Evolutionary conservation across 2,113 vertebrate genomes (phyloP), one percentile per base, ranked within the genome.

Genomic region (Aix galericulata): DNA sequence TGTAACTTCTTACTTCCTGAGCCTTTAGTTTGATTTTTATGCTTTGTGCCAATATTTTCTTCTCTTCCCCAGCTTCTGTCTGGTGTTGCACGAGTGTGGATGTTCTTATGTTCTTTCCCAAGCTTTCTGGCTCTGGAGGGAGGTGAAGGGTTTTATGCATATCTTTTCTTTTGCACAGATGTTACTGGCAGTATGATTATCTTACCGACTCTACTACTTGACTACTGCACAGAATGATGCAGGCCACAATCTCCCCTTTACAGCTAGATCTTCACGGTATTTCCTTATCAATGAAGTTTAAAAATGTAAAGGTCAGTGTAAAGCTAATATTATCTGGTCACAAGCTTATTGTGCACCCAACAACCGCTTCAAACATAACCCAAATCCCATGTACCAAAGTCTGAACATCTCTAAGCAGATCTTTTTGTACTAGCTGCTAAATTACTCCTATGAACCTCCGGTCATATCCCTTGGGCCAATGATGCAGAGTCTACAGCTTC

Each of bases 151-250:
- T 50, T 6, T n/a, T 42, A 12, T 62, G 34, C 25, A 29, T 6
- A 52, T n/a, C 13, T 73, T 85, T 50, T 36, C 32, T 52, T 13
- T 44, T 66, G 23, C 38, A 10, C 23, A 76, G 44, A n/a, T 26
- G 20, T 87, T 52, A 36, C 18, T 31, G 5, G 66, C 40, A 79
- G 4, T 40, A 34, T 32, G 6, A 52, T 56, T 48, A 68, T 6
- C 40, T 89, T 48, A 48, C 46, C 6, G 46, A 29, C 38, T 79
- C 3, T 32, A 32, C 58, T 64, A 53, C 21, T 5, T 56, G 56
- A 42, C 32, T 72, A 23, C 42, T 6, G 0, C 46, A 82, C 1
- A 0, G n/a, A 50, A 32, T 34, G 2, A 12, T 68, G 9, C 25
- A 67, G 16, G 13, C 16, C 69, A 82, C 52, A 56, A 91, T 60